A percentile compares a stretch with the other conserved stretches of the same genome.
phyloP scores from a whole-genome alignment of 2,888 invertebrate species.

The Drosophila quinaria region DNA sequence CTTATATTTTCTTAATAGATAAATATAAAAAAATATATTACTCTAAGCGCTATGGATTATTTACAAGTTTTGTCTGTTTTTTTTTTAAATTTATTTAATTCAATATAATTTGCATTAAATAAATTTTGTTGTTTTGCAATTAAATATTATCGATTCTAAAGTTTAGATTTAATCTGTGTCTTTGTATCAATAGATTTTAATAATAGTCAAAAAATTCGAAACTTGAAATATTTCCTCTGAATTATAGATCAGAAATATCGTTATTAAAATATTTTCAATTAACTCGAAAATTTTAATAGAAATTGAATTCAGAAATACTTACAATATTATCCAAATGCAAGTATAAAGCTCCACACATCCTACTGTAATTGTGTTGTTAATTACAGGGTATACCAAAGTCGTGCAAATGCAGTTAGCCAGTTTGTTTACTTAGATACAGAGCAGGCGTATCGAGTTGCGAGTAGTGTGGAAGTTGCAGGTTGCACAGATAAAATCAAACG shows the following conservation, averaged over 20 bases:
- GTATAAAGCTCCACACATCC: no score
- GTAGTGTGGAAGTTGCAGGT: slow-evolving; percentile 22
- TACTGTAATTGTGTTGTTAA: background rate
- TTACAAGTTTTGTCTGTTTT: no score
- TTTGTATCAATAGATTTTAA: no score
- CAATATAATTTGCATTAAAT: no score
- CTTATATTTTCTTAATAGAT: no score
- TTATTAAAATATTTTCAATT: background rate
- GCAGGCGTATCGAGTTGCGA: slow-evolving; percentile 22
- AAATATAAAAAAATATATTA: no score
- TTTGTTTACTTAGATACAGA: slow-evolving; percentile 23
- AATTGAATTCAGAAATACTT: background rate
- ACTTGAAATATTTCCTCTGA: background rate
- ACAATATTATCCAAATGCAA: background rate
- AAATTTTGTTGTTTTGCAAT: no score
- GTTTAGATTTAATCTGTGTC: no score
- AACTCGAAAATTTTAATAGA: background rate
- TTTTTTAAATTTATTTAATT: no score
- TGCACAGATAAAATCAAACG: slow-evolving; percentile 69
- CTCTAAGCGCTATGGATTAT: no score
- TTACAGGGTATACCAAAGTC: slow-evolving; percentile 27
- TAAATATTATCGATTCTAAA: no score
- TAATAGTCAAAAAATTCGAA: background rate
- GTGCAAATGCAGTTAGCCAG: background rate
- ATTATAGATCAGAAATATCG: background rate